Evolutionary conservation across 2,797 vertebrate genomes (phyloP).

Genomic region (Pipistrellus nathusii): DNA sequence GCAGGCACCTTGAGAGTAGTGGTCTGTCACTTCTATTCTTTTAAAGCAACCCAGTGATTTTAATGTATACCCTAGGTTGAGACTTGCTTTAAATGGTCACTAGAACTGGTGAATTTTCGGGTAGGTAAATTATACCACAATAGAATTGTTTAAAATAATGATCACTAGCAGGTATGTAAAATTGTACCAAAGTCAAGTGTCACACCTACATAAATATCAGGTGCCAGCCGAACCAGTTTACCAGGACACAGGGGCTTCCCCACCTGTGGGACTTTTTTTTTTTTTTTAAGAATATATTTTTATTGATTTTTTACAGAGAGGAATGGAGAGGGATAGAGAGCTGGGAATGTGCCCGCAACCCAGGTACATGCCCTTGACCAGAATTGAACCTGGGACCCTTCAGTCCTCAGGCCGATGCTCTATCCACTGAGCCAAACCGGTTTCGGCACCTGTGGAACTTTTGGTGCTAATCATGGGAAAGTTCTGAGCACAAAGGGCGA

Average conservation of each 20-base stretch:
- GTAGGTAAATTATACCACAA: neutral
- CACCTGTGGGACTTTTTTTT: neutral
- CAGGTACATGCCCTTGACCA: too few relatives aligned
- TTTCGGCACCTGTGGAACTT: neutral
- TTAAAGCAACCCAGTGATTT: slow-evolving; percentile 2
- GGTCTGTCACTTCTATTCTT: neutral
- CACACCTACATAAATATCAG: neutral
- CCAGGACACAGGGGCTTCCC: neutral
- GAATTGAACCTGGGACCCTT: too few relatives aligned
- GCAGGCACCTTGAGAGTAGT: neutral
- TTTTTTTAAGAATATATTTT: too few relatives aligned
- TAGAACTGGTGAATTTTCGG: neutral
- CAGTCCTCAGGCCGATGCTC: too few relatives aligned
- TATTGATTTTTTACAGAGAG: too few relatives aligned
- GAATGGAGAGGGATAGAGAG: too few relatives aligned
- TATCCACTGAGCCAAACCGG: too few relatives aligned
- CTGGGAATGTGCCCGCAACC: too few relatives aligned
- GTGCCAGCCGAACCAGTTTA: neutral
- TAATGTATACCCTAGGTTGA: neutral
- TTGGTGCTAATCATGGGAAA: neutral
- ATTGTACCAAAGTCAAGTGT: neutral
- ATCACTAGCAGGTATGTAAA: neutral
- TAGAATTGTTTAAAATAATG: neutral
- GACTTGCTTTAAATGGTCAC: neutral
- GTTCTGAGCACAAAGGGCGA: neutral